A percentile compares a stretch with the other conserved stretches of the same genome.
Evolutionary conservation across 2,888 invertebrate genomes (phyloP).

Genomic region (Acrobasis suavella): DNA sequence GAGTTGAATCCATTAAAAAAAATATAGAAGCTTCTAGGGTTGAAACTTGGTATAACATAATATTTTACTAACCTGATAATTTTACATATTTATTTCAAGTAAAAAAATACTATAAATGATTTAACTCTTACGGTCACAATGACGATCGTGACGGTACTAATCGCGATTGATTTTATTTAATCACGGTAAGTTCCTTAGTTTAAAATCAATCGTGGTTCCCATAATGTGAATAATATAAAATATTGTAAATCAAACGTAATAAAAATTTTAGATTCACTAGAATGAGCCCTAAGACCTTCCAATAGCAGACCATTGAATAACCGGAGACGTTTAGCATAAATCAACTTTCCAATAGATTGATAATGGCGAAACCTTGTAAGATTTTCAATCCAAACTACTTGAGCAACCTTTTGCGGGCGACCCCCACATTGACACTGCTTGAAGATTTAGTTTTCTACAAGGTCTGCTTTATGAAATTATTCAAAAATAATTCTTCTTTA

Average conservation of each 20-base stretch:
- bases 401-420: not conserved
- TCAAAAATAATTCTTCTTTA: too few relatives aligned
- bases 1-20: too few relatives aligned
- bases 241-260: not conserved
- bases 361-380: conserved; percentile 6
- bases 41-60: too few relatives aligned
- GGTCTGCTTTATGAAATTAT: not conserved
- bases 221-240: not conserved
- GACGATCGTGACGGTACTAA: too few relatives aligned
- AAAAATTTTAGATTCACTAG: not conserved
- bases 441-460: not conserved
- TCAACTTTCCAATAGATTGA: not conserved
- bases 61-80: too few relatives aligned
- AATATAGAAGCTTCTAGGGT: too few relatives aligned
- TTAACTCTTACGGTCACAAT: too few relatives aligned
- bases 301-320: not conserved
- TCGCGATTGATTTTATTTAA: too few relatives aligned
- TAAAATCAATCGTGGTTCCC: too few relatives aligned
- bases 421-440: not conserved
- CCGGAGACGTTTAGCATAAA: not conserved
- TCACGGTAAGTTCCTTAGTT: too few relatives aligned
- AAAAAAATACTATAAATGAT: too few relatives aligned
- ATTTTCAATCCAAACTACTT: conserved; percentile 6
- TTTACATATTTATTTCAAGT: too few relatives aligned
- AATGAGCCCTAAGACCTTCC: not conserved